Conservation (phyloP, 2,888 invertebrate genomes). For the Anodontia alba region DNA sequence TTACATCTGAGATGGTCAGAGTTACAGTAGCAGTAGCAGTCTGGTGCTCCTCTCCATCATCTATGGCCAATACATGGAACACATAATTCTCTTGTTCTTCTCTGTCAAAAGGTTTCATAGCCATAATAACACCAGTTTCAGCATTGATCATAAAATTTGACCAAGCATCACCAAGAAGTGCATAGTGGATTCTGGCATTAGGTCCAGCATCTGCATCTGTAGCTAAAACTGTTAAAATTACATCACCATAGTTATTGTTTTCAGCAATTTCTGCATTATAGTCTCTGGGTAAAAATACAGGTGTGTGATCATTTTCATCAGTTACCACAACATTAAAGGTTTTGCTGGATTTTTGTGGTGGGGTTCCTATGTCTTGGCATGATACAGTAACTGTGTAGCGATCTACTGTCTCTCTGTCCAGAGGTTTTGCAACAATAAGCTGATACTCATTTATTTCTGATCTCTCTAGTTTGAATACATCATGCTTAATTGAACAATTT, state of each 20-base stretch:
- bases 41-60: conserved; percentile 69
- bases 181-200: conserved; percentile 71
- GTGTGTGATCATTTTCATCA: conserved; percentile 82
- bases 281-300: conserved; percentile 67
- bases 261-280: conserved; percentile 74
- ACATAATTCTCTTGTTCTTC: conserved; percentile 66
- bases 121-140: conserved; percentile 67
- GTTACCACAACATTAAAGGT: conserved; percentile 74
- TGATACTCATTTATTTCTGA: conserved; percentile 73
- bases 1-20: conserved; percentile 70
- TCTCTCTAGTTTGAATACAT: conserved; percentile 70
- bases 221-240: conserved; percentile 74
- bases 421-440: conserved; percentile 70
- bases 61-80: conserved; percentile 73
- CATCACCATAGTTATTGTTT: conserved; percentile 75
- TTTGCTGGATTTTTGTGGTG: conserved; percentile 69
- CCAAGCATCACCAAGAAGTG: conserved; percentile 65
- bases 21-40: conserved; percentile 68
- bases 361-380: conserved; percentile 79
- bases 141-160: conserved; percentile 69
- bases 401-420: conserved; percentile 76
- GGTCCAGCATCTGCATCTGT: conserved; percentile 73
- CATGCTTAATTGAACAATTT: conserved; percentile 61
- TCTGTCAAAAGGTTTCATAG: conserved; percentile 72
- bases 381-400: conserved; percentile 73